phyloP scores from a whole-genome alignment of 2,113 vertebrate genomes.

The Neolamprologus variostigma region DNA sequence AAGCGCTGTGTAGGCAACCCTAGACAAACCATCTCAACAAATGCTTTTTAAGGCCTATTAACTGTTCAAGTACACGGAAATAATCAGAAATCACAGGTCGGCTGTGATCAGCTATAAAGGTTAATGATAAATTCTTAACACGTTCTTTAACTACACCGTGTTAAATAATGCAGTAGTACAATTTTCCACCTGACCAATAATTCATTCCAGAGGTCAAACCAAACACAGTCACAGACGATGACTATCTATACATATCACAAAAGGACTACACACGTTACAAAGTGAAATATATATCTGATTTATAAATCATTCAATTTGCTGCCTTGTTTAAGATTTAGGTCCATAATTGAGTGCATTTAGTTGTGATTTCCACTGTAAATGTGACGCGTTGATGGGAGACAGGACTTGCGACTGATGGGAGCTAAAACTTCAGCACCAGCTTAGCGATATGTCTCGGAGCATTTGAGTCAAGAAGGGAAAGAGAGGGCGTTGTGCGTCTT shows the following conservation, averaged over 20 bases:
- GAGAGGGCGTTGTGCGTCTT: not conserved
- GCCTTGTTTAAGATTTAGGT: constrained; percentile 8
- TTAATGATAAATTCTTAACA: not conserved
- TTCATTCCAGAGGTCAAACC: not conserved
- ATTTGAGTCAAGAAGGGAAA: constrained; percentile 4
- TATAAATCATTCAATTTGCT: constrained; percentile 9
- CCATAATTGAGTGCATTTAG: not conserved
- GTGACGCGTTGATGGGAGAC: not conserved
- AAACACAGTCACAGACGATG: not conserved
- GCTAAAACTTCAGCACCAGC: not conserved
- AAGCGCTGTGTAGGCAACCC: constrained; percentile 15
- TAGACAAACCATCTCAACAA: constrained; percentile 2
- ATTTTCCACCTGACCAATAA: not conserved
- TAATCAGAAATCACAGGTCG: not conserved
- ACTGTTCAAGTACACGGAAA: constrained; percentile 33
- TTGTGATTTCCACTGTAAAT: not conserved
- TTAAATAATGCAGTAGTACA: not conserved
- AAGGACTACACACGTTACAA: constrained; percentile 1
- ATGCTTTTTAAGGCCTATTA: constrained; percentile 31
- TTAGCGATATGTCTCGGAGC: not conserved
- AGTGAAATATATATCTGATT: not conserved
- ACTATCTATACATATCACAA: not conserved
- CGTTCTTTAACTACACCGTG: not conserved
- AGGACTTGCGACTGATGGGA: not conserved
- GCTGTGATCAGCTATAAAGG: not conserved